phyloP scores from a whole-genome alignment of 1,140 invertebrate species.

The Pteromalus puparum region DNA sequence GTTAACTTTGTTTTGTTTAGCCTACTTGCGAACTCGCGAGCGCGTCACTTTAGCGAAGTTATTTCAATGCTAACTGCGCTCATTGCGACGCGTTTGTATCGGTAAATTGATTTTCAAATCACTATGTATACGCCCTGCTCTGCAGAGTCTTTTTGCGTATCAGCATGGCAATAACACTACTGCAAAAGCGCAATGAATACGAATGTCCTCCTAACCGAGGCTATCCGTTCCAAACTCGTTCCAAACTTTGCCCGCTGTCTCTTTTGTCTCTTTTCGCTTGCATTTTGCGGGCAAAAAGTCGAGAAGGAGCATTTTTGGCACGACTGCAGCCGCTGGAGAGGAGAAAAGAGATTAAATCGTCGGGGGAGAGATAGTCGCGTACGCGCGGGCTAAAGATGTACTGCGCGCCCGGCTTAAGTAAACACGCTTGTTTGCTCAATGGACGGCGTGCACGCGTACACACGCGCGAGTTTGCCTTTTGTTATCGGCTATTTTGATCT shows the following conservation, averaged over 20 bases:
- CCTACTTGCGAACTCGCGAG: neutral
- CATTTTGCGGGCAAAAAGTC: neutral
- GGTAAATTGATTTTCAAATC: no score
- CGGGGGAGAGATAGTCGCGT: neutral
- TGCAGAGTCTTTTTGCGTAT: no score
- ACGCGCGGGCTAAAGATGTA: slow-evolving; percentile 31
- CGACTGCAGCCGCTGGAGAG: neutral
- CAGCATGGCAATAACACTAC: no score
- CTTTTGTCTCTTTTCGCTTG: neutral
- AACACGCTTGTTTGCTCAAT: slow-evolving; percentile 46
- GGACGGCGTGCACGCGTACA: neutral
- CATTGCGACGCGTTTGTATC: neutral
- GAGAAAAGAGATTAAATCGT: slow-evolving; percentile 44
- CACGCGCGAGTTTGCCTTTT: slow-evolving; percentile 35
- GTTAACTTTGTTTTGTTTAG: neutral
- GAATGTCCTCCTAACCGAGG: neutral
- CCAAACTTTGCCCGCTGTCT: neutral
- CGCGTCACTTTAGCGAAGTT: neutral
- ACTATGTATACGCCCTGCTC: no score
- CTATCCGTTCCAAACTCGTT: slow-evolving; percentile 12
- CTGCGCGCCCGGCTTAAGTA: slow-evolving; percentile 36
- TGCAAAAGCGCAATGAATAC: neutral
- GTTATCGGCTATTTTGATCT: slow-evolving; percentile 49
- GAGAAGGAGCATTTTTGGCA: slow-evolving; percentile 31
- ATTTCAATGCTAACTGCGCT: neutral